These are phyloP conservation scores for Strigops habroptila DNA, from an alignment of 2,113 vertebrate genomes.

Conservation along the genomic window DNA sequence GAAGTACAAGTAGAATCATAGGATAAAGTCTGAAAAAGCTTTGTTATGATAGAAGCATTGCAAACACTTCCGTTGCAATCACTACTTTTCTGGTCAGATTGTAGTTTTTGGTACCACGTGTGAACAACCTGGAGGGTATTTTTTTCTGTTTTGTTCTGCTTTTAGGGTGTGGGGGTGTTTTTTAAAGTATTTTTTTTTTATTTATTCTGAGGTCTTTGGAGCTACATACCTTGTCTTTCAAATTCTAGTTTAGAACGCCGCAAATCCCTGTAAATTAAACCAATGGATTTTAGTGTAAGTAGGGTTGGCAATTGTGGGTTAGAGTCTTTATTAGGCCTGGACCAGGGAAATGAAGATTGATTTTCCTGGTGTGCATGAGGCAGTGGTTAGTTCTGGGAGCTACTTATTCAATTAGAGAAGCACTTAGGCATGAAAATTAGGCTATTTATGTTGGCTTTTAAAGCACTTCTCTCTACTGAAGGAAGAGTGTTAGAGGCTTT, in stretches of 20 bases:
- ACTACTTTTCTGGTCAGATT: not conserved
- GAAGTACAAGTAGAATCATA: not conserved
- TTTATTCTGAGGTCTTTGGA: not conserved
- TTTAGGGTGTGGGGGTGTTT: not conserved
- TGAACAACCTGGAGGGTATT: not conserved
- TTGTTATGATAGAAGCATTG: not conserved
- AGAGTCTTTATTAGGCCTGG: not conserved
- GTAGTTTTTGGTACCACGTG: not conserved
- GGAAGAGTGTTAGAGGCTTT: not conserved
- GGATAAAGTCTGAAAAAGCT: not conserved
- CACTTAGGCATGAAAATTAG: not conserved
- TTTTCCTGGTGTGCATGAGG: not conserved
- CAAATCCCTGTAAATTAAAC: not conserved
- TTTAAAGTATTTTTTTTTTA: too few relatives aligned
- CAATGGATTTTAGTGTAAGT: not conserved
- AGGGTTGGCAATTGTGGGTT: accelerated
- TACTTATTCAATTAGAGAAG: not conserved
- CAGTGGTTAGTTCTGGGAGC: not conserved
- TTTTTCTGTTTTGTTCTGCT: not conserved
- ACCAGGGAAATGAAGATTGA: not conserved
- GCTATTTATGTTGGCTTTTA: not conserved
- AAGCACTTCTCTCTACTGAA: not conserved
- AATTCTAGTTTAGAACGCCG: not conserved
- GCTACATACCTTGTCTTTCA: not conserved
- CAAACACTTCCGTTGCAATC: accelerated